These are phyloP conservation scores for Trichonephila inaurata DNA, from an alignment of 1,140 invertebrate species.

Conservation along the genomic window DNA sequence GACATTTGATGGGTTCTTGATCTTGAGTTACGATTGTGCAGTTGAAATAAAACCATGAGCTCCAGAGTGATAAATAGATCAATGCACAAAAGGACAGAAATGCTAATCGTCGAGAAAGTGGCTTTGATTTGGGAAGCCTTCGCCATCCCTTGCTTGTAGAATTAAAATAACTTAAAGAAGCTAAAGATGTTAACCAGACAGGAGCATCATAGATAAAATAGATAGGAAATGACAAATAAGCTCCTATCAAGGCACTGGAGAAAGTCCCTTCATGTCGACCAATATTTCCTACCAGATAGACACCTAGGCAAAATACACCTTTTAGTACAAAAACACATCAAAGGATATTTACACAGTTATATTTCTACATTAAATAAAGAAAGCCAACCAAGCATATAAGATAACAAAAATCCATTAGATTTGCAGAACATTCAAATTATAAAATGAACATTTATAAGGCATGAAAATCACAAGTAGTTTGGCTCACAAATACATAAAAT, in stretches of 20 bases:
- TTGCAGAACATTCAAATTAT: too few relatives aligned
- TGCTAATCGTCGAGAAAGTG: conserved; percentile 80
- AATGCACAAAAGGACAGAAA: conserved; percentile 84
- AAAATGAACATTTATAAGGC: too few relatives aligned
- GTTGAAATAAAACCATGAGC: conserved; percentile 93
- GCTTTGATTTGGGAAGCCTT: conserved; percentile 83
- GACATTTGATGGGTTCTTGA: conserved; percentile 86
- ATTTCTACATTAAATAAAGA: too few relatives aligned
- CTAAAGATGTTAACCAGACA: conserved; percentile 78
- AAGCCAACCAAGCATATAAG: too few relatives aligned
- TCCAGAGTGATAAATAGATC: conserved; percentile 88
- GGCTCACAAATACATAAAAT: too few relatives aligned
- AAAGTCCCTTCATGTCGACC: conserved; percentile 88
- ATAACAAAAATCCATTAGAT: too few relatives aligned
- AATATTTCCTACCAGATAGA: conserved; percentile 94
- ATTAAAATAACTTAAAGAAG: conserved; percentile 75
- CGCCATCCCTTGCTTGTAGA: conserved; percentile 88
- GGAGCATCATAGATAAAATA: conserved; percentile 85
- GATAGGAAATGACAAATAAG: conserved; percentile 85
- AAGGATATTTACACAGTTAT: background rate
- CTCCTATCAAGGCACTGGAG: conserved; percentile 86
- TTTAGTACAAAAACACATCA: background rate
- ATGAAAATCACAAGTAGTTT: too few relatives aligned
- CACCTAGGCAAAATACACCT: conserved; percentile 83
- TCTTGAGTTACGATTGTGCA: conserved; percentile 92